Evolutionary conservation across 2,888 invertebrate genomes (phyloP), one percentile per base, ranked within the genome.

Genomic region (Osedax frankpressi): DNA sequence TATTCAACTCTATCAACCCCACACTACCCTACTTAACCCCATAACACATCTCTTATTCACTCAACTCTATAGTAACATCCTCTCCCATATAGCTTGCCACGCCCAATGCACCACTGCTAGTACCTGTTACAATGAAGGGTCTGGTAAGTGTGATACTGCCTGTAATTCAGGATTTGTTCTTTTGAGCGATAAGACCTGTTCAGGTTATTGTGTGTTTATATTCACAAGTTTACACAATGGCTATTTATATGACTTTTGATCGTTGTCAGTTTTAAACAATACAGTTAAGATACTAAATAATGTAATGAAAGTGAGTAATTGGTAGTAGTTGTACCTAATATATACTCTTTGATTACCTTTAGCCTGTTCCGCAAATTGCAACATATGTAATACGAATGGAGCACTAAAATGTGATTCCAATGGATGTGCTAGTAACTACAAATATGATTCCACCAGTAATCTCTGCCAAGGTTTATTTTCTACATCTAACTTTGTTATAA

Each of bases 301-400:
- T n/a, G n/a, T n/a, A n/a, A n/a, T n/a, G n/a, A n/a, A n/a, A n/a
- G n/a, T n/a, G n/a, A n/a, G n/a, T n/a, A n/a, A n/a, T n/a, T n/a
- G n/a, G n/a, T n/a, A n/a, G n/a, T n/a, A n/a, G n/a, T n/a, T n/a
- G n/a, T n/a, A n/a, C n/a, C n/a, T n/a, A n/a, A n/a, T n/a, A n/a
- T n/a, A n/a, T n/a, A n/a, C n/a, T n/a, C n/a, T n/a, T n/a, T n/a
- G n/a, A n/a, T n/a, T n/a, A n/a, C n/a, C n/a, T n/a, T n/a, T n/a
- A 75, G 75, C 71, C 6, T 75, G 75, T 71, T 44, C 62, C 19
- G 24, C 70, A 6, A 70, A 71, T 70, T 75, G 75, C 71, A 75
- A 71, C 30, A 28, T 1, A 3, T 75, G 75, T 27, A 27, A 63
- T 19, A 28, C 28, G 6, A 69, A 28, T 19, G 28, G 28, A 28